Evolutionary conservation across 2,888 invertebrate genomes (phyloP).

Genomic region (Aspidiotus rigidus): DNA sequence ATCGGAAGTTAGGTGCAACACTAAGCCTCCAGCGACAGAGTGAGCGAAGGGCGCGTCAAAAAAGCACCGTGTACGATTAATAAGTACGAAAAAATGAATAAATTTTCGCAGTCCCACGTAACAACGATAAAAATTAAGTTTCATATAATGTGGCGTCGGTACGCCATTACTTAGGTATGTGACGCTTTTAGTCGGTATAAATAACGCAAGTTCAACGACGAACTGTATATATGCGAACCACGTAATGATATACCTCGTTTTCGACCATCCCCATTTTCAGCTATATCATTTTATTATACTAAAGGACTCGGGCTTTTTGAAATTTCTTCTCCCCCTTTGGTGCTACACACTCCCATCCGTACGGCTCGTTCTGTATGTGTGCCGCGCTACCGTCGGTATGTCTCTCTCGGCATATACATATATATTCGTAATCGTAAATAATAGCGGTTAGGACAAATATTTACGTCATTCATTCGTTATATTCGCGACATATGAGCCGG

Average conservation of each 20-base stretch:
- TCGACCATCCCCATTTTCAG: slow-evolving; percentile 30
- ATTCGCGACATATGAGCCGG: not conserved
- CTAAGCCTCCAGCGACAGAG: too few species aligned
- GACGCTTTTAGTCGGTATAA: slow-evolving; percentile 32
- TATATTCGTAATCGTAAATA: slow-evolving; percentile 34
- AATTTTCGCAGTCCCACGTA: slow-evolving; percentile 30
- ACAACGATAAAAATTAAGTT: slow-evolving; percentile 32
- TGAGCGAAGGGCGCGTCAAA: not conserved
- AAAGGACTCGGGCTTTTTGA: slow-evolving; percentile 22
- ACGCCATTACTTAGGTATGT: slow-evolving; percentile 34
- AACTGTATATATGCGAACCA: slow-evolving; percentile 34
- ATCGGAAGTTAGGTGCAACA: not conserved
- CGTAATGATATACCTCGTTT: slow-evolving; percentile 33
- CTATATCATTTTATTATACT: slow-evolving; percentile 30
- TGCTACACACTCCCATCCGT: not conserved
- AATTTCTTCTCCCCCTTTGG: slow-evolving; percentile 24
- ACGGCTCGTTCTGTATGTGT: not conserved
- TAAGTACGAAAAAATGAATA: slow-evolving; percentile 30
- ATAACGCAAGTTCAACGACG: slow-evolving; percentile 33
- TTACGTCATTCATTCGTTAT: slow-evolving; percentile 33
- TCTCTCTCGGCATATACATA: slow-evolving; percentile 13
- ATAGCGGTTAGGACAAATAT: slow-evolving; percentile 34
- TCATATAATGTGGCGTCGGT: slow-evolving; percentile 33
- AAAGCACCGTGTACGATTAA: slow-evolving; percentile 15
- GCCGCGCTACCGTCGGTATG: slow-evolving; percentile 20